Base-by-base conservation (phyloP, 2,797 vertebrate genomes). In the Choloepus didactylus region DNA sequence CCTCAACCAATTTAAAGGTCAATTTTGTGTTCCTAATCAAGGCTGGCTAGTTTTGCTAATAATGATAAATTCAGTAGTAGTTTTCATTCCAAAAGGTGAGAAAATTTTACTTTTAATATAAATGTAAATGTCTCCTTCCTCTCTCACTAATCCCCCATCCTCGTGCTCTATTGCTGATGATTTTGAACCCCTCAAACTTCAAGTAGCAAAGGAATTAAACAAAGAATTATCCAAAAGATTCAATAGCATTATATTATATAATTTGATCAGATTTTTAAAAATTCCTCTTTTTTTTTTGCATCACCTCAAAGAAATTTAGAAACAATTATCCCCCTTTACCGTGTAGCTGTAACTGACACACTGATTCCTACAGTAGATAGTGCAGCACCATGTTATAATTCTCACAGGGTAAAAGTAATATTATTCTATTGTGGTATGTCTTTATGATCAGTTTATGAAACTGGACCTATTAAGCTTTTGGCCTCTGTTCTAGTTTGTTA, bases 291-390 rank as follows among this genome's bases (percentile, higher is more conserved):
- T 35, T 64, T 49, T 11, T 29, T 44, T 56, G 44, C 59, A 95
- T 94, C 80, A 87, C 41, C 75, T 95, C 46, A 92, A 92, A 92
- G 91, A 91, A 88, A 89, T 89, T 90, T 23, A 80, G 81, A 87
- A 82, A 94, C 35, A n/a, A n/a, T 27, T 11, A 44, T n/a, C 3
- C 29, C 19, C 10, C 35, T 64, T 62, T 6, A 49, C 62, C 51
- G 79, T 75, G 72, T 0, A 76, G 19, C 23, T n/a, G 16, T 35
- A 69, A 83, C 29, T 70, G 56, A 85, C 23, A 64, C 21, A 96
- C 25, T 18, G 94, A 77, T 16, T 23, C 94, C n/a, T 54, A 66
- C 9, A 12, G 3, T 6, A 21, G 49, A 21, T 66, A 94, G 90
- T 49, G 91, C 73, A 96, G 92, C 87, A 82, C 92, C 67, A 64